Percentiles rank a stretch among this genome's conserved stretches.
Evolutionary conservation across 2,113 vertebrate species (phyloP).

Genomic region (Psilopogon haemacephalus): DNA sequence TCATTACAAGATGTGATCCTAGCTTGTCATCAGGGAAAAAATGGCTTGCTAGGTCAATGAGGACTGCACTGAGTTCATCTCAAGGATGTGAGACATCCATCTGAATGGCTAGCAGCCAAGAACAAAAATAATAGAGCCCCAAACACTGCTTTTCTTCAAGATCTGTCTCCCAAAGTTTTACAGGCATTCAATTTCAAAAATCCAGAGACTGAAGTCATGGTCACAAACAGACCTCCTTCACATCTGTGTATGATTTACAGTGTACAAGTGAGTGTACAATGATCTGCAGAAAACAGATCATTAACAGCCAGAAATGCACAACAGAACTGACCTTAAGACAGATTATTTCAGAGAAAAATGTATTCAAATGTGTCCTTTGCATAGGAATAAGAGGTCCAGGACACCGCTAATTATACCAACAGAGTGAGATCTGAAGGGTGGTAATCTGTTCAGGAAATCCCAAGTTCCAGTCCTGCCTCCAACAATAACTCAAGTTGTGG

Average conservation of each 20-base stretch:
- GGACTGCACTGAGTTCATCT: constrained; percentile 69
- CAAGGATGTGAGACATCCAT: constrained; percentile 66
- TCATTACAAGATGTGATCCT: constrained; percentile 74
- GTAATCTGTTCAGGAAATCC: constrained; percentile 44
- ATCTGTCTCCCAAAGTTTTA: not conserved
- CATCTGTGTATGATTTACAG: not conserved
- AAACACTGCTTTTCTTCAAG: not conserved
- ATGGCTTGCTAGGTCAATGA: constrained; percentile 75
- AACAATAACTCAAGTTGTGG: constrained; percentile 40
- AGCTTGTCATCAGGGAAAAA: constrained; percentile 72
- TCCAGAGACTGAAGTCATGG: not conserved
- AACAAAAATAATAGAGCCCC: constrained; percentile 29
- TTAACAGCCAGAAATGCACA: not conserved
- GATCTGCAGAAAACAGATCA: not conserved
- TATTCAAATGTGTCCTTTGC: not conserved
- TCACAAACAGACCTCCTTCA: not conserved
- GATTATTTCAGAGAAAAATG: not conserved
- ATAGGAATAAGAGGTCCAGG: not conserved
- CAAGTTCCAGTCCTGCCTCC: not conserved
- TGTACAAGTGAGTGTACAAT: not conserved
- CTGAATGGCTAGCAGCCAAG: constrained; percentile 50
- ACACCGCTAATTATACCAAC: not conserved
- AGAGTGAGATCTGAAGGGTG: not conserved
- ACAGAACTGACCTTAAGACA: not conserved
- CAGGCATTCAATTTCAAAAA: constrained; percentile 9